These are phyloP conservation scores for Myiotriccus ornatus DNA, from an alignment of 2,797 vertebrate species.

Conservation along the genomic window DNA sequence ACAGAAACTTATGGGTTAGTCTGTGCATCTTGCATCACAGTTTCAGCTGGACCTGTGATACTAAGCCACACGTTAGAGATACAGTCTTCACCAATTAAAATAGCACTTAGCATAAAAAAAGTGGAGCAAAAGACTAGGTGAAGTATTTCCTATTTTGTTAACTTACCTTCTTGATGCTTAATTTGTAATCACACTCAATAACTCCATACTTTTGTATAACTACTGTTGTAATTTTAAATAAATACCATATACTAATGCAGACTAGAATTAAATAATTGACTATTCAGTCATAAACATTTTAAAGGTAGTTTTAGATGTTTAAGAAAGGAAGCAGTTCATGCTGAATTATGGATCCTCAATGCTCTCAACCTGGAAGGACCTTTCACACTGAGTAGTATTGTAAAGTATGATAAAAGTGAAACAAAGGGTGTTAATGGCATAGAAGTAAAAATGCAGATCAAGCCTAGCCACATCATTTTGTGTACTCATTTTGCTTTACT, in stretches of 20 bases:
- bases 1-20: neutral
- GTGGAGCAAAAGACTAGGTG: neutral
- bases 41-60: neutral
- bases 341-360: neutral
- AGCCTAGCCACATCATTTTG: neutral
- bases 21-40: neutral
- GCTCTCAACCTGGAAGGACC: neutral
- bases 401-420: neutral
- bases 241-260: neutral
- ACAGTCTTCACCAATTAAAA: neutral
- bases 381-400: neutral
- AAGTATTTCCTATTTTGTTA: neutral
- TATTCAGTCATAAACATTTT: neutral
- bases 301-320: neutral
- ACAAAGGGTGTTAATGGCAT: neutral
- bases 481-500: neutral
- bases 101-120: neutral
- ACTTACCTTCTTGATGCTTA: neutral
- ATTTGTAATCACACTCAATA: neutral
- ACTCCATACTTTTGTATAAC: neutral
- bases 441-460: neutral
- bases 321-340: neutral
- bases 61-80: neutral
- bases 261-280: neutral
- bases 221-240: neutral